These are phyloP conservation scores for Ochropleura plecta DNA, from an alignment of 2,888 invertebrate genomes.

Conservation along the genomic window DNA sequence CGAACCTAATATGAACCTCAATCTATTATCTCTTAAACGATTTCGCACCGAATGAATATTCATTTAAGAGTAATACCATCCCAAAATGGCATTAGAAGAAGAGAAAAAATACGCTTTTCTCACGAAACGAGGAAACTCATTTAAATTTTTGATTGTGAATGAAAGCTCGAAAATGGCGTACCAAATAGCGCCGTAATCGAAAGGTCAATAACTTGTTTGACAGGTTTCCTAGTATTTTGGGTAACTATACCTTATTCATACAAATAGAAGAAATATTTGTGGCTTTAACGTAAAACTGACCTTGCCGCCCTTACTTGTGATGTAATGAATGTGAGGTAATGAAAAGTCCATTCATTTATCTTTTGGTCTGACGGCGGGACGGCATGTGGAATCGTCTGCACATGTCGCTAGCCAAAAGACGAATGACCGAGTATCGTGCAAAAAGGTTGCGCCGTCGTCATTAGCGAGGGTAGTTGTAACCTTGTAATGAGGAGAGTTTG, in stretches of 20 bases:
- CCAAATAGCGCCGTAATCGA: conserved; percentile 79
- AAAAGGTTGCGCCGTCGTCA: conserved; percentile 86
- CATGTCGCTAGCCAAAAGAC: conserved; percentile 84
- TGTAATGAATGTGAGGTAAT: conserved; percentile 62
- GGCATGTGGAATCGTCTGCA: conserved; percentile 76
- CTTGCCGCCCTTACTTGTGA: conserved; percentile 54
- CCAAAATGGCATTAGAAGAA: conserved; percentile 85
- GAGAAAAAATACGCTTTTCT: conserved; percentile 80
- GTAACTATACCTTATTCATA: conserved; percentile 29
- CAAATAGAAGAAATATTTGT: not conserved
- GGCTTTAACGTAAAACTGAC: conserved; percentile 54
- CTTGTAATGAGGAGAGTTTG: conserved; percentile 77
- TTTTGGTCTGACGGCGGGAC: conserved; percentile 71
- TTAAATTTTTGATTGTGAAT: conserved; percentile 88
- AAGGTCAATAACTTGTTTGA: conserved; percentile 78
- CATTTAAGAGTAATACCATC: conserved; percentile 88
- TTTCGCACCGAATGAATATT: conserved; percentile 89
- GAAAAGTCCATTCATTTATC: conserved; percentile 73
- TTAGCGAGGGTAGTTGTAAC: conserved; percentile 84
- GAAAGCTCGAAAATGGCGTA: conserved; percentile 75
- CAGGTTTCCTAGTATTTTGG: conserved; percentile 62
- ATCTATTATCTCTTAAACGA: conserved; percentile 89
- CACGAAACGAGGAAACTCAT: conserved; percentile 84
- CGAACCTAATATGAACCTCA: conserved; percentile 86
- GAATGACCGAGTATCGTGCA: conserved; percentile 84